Base-by-base conservation (phyloP, 2,113 vertebrate genomes). In the Charadrius vociferus region DNA sequence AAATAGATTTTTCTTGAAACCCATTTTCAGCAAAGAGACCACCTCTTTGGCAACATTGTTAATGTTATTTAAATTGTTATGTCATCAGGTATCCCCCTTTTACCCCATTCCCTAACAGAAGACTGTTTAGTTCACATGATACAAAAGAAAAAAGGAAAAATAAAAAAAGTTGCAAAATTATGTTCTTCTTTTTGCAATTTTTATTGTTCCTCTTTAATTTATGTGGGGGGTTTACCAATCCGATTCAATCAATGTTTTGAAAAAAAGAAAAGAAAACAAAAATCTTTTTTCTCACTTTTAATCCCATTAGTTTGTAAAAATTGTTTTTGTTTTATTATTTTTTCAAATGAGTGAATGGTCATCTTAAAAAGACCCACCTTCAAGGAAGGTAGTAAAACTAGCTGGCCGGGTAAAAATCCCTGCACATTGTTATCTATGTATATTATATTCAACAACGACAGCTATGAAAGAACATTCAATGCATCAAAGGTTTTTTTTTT, bases 1-100 rank as follows among this genome's bases (percentile, higher is more conserved):
- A 99, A 99, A 99, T 99, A 99, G 99, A 99, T 99, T 99, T 99
- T 99, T 99, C 99, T 99, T 99, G 99, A 99, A 99, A 99, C 98
- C 98, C 99, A 99, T 99, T 99, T 99, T 99, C 99, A 99, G 99
- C 99, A 99, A 99, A 99, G 99, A 99, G 99, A 99, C 99, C 98
- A 99, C 99, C 99, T 99, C 99, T 99, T 99, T 99, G 99, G 99
- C 99, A 99, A 99, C 99, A 99, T 99, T 99, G 99, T 99, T 99
- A 98, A 99, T 99, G 98, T 98, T 99, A 99, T 98, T 99, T 99
- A 99, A 99, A 99, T 99, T 99, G 99, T 99, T 98, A 99, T 99
- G 99, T 99, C 99, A 99, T 99, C 99, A 99, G 99, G 99, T 99
- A 99, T 99, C 99, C 98, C 99, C 99, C 99, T 98, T 95, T 95